Evolutionary conservation across 2,113 vertebrate species (phyloP).

Genomic region (Pipa parva): DNA sequence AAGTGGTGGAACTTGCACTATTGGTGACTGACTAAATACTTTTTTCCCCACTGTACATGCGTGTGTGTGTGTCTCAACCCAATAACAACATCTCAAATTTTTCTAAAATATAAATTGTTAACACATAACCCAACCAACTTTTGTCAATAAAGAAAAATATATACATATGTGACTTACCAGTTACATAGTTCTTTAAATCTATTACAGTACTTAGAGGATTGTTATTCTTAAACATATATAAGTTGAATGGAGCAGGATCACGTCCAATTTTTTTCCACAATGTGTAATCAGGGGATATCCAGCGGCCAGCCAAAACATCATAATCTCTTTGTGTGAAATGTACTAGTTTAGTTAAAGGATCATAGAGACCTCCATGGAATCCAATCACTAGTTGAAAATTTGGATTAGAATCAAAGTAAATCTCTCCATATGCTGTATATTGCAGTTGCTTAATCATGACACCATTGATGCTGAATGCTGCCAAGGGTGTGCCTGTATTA

Average conservation of each 20-base stretch:
- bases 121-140: not conserved
- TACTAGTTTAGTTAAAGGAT: conserved; percentile 90
- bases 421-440: conserved; percentile 95
- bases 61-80: too few relatives aligned
- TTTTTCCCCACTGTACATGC: too few relatives aligned
- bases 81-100: too few relatives aligned
- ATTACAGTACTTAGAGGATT: conserved; percentile 96
- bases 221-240: conserved; percentile 99
- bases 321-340: conserved; percentile 97
- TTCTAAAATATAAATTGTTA: not conserved
- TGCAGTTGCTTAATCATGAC: conserved; percentile 98
- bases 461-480: conserved; percentile 96
- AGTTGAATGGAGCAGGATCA: conserved; percentile 88
- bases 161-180: conserved; percentile 73
- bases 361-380: conserved; percentile 96
- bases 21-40: too few relatives aligned
- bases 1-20: too few relatives aligned
- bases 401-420: conserved; percentile 93
- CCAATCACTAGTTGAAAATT: conserved; percentile 95
- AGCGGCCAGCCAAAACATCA: conserved; percentile 90
- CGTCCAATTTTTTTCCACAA: conserved; percentile 94
- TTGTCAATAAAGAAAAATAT: too few relatives aligned
- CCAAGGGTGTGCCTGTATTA: conserved; percentile 91
- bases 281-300: conserved; percentile 94
- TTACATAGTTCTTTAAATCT: conserved; percentile 95